Base-by-base conservation (phyloP, 1,140 invertebrate genomes). In the Orussus abietinus region DNA sequence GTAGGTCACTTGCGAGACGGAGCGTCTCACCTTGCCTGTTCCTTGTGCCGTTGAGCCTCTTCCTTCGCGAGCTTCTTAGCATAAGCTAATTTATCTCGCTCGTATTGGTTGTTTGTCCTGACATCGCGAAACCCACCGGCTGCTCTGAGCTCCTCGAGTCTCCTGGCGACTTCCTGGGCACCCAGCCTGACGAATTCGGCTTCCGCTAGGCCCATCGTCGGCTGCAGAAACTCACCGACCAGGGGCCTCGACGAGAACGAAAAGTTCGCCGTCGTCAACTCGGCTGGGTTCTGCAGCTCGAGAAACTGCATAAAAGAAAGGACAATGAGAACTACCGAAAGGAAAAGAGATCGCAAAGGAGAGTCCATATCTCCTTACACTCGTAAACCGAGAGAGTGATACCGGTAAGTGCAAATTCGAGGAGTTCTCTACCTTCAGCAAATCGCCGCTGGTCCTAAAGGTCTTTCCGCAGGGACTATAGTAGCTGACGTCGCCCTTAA, bases 401-500 rank as follows among this genome's bases (percentile, higher is more conserved):
- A 29, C 14, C 14, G 18, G 28, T 12, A 1, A 10, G 5, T 22
- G 13, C 11, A 13, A 40, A 6, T 14, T 21, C 9, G n/a, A 38
- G 3, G 11, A 29, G 12, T 18, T 10, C 51, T 63, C 59, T 68
- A 87, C 84, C 77, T 82, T 80, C 35, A 82, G 75, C 31, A 90
- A 75, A 66, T 89, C 86, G 1, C 80, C 77, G 71, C 81, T 86
- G 62, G 80, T 84, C 52, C 80, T 81, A 55, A 89, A 81, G 41
- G 80, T 82, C 63, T 84, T 83, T 11, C 88, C 86, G 59, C 88
- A 90, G 15, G 92, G 92, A 17, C 90, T 87, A 53, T 83, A 83
- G 64, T 96, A 96, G 17, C 82, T 80, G n/a, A 96, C 91, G 59
- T 90, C 88, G 18, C 88, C 88, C 54, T 85, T 84, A 38, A 91